These are phyloP conservation scores for Gallinago undulata DNA, from an alignment of 2,113 vertebrate genomes.

Conservation along the genomic window DNA sequence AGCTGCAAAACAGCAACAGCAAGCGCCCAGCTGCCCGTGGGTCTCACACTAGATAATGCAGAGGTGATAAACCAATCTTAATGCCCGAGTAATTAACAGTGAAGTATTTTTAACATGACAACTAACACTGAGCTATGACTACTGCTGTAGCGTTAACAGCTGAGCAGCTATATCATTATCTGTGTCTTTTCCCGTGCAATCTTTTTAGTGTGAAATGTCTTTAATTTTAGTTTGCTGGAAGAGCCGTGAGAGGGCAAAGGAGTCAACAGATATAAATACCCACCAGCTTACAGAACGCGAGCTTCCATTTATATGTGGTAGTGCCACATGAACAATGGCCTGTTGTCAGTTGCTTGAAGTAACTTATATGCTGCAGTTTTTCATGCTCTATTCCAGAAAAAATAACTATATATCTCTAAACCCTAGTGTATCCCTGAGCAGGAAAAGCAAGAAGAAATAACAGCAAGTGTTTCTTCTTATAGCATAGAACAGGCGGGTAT, in stretches of 20 bases:
- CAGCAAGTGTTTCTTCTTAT: neutral
- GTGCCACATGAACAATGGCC: neutral
- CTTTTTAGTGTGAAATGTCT: neutral
- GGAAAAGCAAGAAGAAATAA: neutral
- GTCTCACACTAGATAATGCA: neutral
- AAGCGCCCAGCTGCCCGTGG: neutral
- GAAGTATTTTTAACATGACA: neutral
- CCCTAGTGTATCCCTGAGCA: neutral
- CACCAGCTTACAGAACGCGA: rapidly evolving
- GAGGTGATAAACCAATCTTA: neutral
- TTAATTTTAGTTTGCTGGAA: slow-evolving; percentile 11
- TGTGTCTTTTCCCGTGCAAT: neutral
- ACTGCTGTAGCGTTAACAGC: neutral
- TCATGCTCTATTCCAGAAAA: neutral
- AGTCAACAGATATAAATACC: neutral
- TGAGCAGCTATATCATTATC: neutral
- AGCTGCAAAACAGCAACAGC: neutral
- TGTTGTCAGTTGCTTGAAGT: neutral
- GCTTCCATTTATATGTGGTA: neutral
- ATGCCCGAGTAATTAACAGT: slow-evolving; percentile 15
- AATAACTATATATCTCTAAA: neutral
- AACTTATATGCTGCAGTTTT: neutral
- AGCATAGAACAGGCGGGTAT: neutral
- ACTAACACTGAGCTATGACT: neutral
- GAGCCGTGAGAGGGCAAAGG: neutral